Percentiles rank a stretch among this genome's conserved stretches.
These are phyloP conservation scores for Prionailurus viverrinus DNA, from an alignment of 2,113 vertebrate genomes.

Conservation along the genomic window DNA sequence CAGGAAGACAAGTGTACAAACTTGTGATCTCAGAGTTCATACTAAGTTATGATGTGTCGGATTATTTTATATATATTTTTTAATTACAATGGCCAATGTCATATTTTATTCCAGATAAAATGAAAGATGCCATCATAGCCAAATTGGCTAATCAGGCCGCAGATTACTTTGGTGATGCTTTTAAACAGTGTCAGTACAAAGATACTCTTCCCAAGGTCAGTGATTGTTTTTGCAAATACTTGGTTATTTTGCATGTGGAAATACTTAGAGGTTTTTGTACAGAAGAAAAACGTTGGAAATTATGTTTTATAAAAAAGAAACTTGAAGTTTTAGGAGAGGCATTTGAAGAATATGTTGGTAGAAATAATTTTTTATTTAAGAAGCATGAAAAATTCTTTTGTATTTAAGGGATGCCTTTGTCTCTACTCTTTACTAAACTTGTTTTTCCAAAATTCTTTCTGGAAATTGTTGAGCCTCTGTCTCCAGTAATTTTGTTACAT, in stretches of 20 bases:
- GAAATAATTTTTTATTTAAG: constrained; percentile 48
- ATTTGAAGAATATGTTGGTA: constrained; percentile 61
- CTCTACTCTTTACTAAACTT: constrained; percentile 81
- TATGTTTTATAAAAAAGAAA: constrained; percentile 24
- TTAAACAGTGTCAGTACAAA: constrained; percentile 99
- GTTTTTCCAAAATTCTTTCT: constrained; percentile 76
- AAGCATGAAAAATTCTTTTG: constrained; percentile 52
- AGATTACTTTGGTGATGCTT: constrained; percentile 98
- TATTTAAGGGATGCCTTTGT: constrained; percentile 65
- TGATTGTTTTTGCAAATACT: constrained; percentile 64
- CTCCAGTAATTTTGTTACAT: constrained; percentile 40
- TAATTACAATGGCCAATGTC: constrained; percentile 39
- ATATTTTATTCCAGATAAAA: constrained; percentile 91
- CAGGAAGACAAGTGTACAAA: neutral
- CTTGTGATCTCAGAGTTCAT: neutral
- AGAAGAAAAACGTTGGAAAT: constrained; percentile 52
- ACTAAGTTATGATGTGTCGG: neutral
- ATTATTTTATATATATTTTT: constrained; percentile 36
- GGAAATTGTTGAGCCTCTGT: constrained; percentile 61
- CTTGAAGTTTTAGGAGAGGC: constrained; percentile 41
- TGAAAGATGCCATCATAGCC: constrained; percentile 98
- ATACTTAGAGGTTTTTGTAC: neutral
- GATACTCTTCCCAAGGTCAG: constrained; percentile 99
- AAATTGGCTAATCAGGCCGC: constrained; percentile 98
- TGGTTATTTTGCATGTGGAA: constrained; percentile 48